Conservation (phyloP, 2,113 vertebrate species). For the Triplophysa rosa region DNA sequence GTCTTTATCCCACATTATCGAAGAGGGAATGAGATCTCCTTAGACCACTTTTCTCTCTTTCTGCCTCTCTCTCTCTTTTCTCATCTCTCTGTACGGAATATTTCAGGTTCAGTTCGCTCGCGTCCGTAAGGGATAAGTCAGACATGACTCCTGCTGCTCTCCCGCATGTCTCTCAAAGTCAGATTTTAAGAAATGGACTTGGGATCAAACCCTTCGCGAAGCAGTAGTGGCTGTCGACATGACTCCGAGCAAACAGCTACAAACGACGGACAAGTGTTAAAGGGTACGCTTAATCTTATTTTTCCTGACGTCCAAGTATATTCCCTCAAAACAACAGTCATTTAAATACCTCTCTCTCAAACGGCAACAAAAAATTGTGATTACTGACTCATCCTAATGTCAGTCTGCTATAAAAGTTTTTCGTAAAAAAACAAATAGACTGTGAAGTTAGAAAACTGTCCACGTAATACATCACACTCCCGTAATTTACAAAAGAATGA, state of each 20-base stretch:
- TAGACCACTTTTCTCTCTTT: conserved; percentile 81
- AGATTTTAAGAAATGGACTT: conserved; percentile 53
- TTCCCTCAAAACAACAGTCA: not conserved
- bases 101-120: conserved; percentile 41
- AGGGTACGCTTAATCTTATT: not conserved
- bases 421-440: too few relatives aligned
- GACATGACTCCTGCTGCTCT: conserved; percentile 55
- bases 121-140: conserved; percentile 39
- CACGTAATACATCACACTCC: not conserved
- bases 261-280: not conserved
- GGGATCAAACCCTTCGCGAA: conserved; percentile 1
- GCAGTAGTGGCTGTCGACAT: not conserved
- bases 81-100: conserved; percentile 16
- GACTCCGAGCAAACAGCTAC: conserved; percentile 2
- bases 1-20: conserved; percentile 89
- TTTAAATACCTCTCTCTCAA: too few relatives aligned
- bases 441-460: too few relatives aligned
- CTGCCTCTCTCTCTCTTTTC: not conserved
- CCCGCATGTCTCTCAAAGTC: conserved; percentile 48
- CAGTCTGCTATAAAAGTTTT: too few relatives aligned
- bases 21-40: conserved; percentile 87
- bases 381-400: too few relatives aligned
- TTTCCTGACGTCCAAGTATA: not conserved
- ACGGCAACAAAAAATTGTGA: too few relatives aligned
- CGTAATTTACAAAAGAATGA: too few relatives aligned